Evolutionary conservation across 2,888 invertebrate species (phyloP).

Genomic region (Schrankia costaestrigalis): DNA sequence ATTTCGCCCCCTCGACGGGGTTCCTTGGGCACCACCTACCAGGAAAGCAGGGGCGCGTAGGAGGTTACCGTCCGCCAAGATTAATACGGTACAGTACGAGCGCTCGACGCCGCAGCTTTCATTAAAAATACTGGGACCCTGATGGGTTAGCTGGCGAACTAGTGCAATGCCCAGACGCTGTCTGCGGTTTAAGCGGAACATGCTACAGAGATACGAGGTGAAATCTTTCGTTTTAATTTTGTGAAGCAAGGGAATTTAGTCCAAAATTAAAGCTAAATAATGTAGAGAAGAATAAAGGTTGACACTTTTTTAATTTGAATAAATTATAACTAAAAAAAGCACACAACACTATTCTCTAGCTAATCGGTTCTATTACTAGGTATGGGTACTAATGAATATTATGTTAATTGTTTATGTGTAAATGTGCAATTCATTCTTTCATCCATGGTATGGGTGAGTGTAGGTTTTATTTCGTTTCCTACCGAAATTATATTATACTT

Average conservation of each 20-base stretch:
- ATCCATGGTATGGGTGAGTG: too few species aligned
- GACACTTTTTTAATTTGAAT: too few species aligned
- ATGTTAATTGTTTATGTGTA: too few species aligned
- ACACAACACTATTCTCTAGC: too few species aligned
- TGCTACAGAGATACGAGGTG: conserved; percentile 25
- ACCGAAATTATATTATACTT: too few species aligned
- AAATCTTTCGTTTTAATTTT: conserved; percentile 14
- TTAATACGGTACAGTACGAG: conserved; percentile 73
- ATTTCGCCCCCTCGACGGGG: conserved; percentile 57
- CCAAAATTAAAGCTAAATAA: too few species aligned
- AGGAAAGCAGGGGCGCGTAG: conserved; percentile 64
- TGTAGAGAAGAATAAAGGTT: too few species aligned
- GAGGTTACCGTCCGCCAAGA: conserved; percentile 67
- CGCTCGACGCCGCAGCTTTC: conserved; percentile 72
- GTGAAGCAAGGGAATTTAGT: conserved; percentile 2
- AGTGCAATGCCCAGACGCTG: conserved; percentile 32
- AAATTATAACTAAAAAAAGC: too few species aligned
- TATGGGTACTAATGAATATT: too few species aligned
- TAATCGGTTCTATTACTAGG: too few species aligned
- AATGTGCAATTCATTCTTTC: too few species aligned
- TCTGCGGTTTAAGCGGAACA: conserved; percentile 36
- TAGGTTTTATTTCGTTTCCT: too few species aligned
- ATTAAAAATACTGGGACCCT: conserved; percentile 69
- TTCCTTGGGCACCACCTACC: conserved; percentile 68
- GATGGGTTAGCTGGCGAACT: conserved; percentile 47